Base-by-base conservation (phyloP, 2,797 vertebrate genomes). In the Alca torda region DNA sequence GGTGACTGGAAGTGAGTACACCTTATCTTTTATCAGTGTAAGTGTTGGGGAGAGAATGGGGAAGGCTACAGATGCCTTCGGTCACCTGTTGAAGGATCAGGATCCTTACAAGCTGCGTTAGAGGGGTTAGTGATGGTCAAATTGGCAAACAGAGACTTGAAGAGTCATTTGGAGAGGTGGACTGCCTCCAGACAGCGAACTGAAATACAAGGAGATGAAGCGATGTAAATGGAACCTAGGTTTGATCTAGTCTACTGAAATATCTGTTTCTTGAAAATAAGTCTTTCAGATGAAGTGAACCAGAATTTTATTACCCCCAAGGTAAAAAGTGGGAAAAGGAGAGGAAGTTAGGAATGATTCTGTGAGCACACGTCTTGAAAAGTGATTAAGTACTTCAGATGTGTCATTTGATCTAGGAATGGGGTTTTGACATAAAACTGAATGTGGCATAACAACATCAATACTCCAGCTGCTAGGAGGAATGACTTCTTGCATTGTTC, bases 371-470 rank as follows among this genome's bases (percentile, higher is more conserved):
- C 10, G 51, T 46, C 14, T 53, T 84, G 63, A 64, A 73, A 75
- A 57, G 26, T n/a, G 33, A 63, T 89, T 85, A 91, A 95, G 54
- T 93, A 85, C 72, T 96, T 94, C 11, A 78, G 15, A 92, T 64
- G 63, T 94, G 87, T 75, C 4, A 48, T 86, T 94, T 96, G 30
- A 56, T 68, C 74, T 75, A 60, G 48, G 87, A 93, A 48, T 35
- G 4, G 8, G 21, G 10, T 25, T 78, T 84, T 91, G 72, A 45
- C 30, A 30, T 78, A 70, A 84, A 48, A n/a, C 16, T 90, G 67
- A 81, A 81, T 81, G 41, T 57, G 43, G 61, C 25, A 16, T 64
- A 39, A 72, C 84, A 43, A 16, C 41, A 51, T 69, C 56, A 86
- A n/a, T 57, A 35, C 8, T 57, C 31, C 41, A 51, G 50, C 74